These are phyloP conservation scores for Prunella strophiata DNA, from an alignment of 2,797 vertebrate genomes.

Conservation along the genomic window DNA sequence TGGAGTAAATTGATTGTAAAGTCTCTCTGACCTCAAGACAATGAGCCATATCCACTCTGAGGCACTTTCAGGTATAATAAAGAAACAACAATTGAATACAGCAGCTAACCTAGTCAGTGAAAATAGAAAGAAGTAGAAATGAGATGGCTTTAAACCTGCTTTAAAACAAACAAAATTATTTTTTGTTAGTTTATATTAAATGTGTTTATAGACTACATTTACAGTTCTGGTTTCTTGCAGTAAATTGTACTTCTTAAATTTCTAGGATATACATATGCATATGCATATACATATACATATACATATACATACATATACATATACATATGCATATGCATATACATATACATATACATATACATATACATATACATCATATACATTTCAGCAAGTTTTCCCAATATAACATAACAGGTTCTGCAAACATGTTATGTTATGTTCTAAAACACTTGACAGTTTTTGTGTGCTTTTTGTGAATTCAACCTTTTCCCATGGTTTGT, in stretches of 20 bases:
- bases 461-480: background rate
- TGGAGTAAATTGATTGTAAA: background rate
- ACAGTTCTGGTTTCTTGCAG: background rate
- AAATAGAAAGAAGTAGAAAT: background rate
- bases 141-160: background rate
- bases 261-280: background rate
- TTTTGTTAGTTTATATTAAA: background rate
- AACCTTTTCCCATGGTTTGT: accelerated
- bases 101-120: background rate
- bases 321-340: background rate
- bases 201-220: background rate
- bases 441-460: background rate
- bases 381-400: background rate
- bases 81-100: background rate
- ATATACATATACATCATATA: no score
- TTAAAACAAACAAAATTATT: background rate
- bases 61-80: background rate
- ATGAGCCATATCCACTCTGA: background rate
- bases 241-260: background rate
- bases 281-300: background rate
- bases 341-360: background rate
- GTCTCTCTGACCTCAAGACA: background rate
- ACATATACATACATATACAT: background rate
- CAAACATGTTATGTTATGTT: background rate
- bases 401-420: background rate